Conservation (phyloP, 1,140 invertebrate species). For the Cephus cinctus region DNA sequence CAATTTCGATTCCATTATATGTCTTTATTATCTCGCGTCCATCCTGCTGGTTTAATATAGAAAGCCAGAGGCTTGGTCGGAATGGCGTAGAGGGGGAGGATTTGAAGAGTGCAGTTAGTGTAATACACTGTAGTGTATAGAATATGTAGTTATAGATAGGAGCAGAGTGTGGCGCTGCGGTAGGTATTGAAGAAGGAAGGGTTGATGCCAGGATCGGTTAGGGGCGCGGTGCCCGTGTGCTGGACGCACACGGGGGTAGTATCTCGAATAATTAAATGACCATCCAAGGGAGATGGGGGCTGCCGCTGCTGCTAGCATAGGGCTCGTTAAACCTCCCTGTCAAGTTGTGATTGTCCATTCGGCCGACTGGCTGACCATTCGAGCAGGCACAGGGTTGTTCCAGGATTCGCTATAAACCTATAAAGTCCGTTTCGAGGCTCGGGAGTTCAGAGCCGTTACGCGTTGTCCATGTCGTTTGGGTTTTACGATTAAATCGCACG, state of each 20-base stretch:
- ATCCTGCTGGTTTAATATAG: slow-evolving; percentile 48
- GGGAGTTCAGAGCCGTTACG: slow-evolving; percentile 11
- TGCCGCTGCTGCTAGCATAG: slow-evolving; percentile 38
- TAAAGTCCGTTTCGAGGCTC: too few species aligned
- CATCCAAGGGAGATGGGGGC: slow-evolving; percentile 38
- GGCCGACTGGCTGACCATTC: slow-evolving; percentile 36
- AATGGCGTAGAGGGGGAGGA: slow-evolving; percentile 22
- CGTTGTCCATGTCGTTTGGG: too few species aligned
- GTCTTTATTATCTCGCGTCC: slow-evolving; percentile 51
- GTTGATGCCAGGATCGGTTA: too few species aligned
- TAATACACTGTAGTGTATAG: too few species aligned
- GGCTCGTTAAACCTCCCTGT: slow-evolving; percentile 56
- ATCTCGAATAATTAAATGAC: slow-evolving; percentile 59
- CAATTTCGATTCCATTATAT: slow-evolving; percentile 55
- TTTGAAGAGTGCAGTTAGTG: too few species aligned
- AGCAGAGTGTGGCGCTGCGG: too few species aligned
- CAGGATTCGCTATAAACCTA: slow-evolving; percentile 2
- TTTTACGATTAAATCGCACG: slow-evolving; percentile 50
- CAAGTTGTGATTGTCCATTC: slow-evolving; percentile 54
- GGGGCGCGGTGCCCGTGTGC: slow-evolving; percentile 17
- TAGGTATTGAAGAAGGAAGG: too few species aligned
- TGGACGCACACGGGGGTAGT: slow-evolving; percentile 42
- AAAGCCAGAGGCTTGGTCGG: slow-evolving; percentile 36
- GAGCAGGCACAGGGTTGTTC: background rate
- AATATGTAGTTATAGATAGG: too few species aligned